These are phyloP conservation scores for Aquatica leii DNA, from an alignment of 2,888 invertebrate genomes.

Conservation along the genomic window DNA sequence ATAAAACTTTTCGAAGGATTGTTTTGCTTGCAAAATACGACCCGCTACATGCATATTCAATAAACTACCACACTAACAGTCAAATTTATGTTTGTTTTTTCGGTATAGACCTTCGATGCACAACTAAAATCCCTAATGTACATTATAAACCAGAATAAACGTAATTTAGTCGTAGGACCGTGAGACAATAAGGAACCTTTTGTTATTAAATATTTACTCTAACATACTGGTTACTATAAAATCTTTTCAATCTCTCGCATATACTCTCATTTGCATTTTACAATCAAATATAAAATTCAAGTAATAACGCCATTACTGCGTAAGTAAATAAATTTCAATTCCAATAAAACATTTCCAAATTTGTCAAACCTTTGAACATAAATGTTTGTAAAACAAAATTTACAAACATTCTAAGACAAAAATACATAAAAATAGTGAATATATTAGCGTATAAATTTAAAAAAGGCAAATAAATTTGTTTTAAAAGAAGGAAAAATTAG, in stretches of 20 bases:
- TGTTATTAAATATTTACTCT: slow-evolving; percentile 7
- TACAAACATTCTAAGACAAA: too few relatives aligned
- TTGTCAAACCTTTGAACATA: too few relatives aligned
- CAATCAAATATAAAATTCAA: slow-evolving; percentile 1
- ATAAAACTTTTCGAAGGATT: slow-evolving; percentile 35
- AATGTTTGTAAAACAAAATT: too few relatives aligned
- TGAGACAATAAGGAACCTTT: background rate
- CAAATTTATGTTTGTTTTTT: background rate
- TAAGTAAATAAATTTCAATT: too few relatives aligned
- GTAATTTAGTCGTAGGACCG: background rate
- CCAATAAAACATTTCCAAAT: too few relatives aligned
- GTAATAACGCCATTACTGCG: background rate
- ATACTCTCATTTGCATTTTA: background rate
- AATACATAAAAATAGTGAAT: too few relatives aligned
- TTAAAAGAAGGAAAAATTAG: too few relatives aligned
- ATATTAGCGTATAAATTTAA: too few relatives aligned
- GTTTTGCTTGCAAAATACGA: slow-evolving; percentile 22
- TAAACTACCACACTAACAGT: background rate
- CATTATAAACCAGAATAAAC: background rate
- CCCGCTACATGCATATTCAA: slow-evolving; percentile 32
- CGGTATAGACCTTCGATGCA: too few relatives aligned
- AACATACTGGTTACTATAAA: slow-evolving; percentile 2
- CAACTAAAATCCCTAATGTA: background rate
- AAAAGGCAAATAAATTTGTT: too few relatives aligned
- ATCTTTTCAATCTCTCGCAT: background rate